These are phyloP conservation scores for Rhinoderma darwinii DNA, from an alignment of 2,113 vertebrate genomes.

Conservation along the genomic window DNA sequence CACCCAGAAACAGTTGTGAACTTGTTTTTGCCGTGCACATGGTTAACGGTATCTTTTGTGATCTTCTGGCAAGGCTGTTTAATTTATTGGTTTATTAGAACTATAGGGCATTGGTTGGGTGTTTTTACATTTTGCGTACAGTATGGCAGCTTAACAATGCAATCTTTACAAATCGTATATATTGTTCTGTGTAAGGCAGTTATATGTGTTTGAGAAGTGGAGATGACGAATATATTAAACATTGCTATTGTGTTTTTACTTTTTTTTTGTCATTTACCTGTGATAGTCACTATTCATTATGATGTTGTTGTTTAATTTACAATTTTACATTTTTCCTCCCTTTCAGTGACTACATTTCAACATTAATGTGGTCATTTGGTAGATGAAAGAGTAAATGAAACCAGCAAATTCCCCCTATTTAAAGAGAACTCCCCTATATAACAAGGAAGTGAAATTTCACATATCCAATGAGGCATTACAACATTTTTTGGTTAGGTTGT, in stretches of 20 bases:
- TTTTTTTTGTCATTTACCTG: conserved; percentile 3
- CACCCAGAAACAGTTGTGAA: conserved; percentile 33
- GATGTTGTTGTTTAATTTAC: not conserved
- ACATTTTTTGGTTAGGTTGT: no score
- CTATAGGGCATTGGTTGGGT: conserved; percentile 44
- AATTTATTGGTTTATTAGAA: conserved; percentile 42
- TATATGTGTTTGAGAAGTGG: conserved; percentile 33
- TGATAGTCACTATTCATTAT: not conserved
- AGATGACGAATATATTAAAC: not conserved
- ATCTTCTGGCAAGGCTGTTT: conserved; percentile 39
- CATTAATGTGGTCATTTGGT: not conserved
- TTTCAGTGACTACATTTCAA: not conserved
- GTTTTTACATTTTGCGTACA: conserved; percentile 45
- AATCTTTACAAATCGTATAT: conserved; percentile 46
- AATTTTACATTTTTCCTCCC: not conserved
- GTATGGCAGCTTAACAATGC: conserved; percentile 42
- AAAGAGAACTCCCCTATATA: not conserved
- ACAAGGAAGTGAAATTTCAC: not conserved
- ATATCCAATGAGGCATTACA: not conserved
- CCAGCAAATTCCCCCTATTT: not conserved
- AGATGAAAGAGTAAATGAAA: not conserved
- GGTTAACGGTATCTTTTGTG: conserved; percentile 40
- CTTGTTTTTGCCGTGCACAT: conserved; percentile 52
- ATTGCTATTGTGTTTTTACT: conserved; percentile 7
- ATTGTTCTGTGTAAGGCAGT: conserved; percentile 40